These are phyloP conservation scores for Hetaerina titia DNA, from an alignment of 2,888 invertebrate species.

Conservation along the genomic window DNA sequence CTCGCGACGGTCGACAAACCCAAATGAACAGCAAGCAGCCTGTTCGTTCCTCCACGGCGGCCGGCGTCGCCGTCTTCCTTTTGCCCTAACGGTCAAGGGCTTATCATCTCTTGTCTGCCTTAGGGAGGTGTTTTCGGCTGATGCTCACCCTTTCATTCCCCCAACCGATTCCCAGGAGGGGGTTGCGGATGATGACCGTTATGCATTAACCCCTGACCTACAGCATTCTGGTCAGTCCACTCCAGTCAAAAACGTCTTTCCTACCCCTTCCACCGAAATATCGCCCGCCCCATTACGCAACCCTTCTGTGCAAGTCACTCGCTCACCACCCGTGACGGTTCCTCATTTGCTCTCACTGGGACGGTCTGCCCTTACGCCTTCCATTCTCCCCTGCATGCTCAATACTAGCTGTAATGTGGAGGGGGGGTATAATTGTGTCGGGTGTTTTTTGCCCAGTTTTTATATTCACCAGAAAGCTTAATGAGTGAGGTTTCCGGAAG, in stretches of 20 bases:
- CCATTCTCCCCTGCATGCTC: no score
- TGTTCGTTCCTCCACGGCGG: not conserved
- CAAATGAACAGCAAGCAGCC: not conserved
- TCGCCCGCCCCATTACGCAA: not conserved
- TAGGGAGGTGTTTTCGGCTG: not conserved
- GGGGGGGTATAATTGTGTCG: no score
- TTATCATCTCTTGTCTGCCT: not conserved
- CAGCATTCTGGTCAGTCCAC: not conserved
- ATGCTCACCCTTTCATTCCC: not conserved
- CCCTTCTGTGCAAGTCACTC: not conserved
- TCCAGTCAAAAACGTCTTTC: not conserved
- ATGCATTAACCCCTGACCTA: slow-evolving; percentile 53
- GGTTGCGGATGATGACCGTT: slow-evolving; percentile 30
- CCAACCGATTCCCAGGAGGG: not conserved
- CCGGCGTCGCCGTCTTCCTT: not conserved
- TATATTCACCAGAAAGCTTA: no score
- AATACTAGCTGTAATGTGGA: no score
- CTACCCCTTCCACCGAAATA: no score
- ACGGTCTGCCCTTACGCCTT: not conserved
- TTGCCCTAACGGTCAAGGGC: not conserved
- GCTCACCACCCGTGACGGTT: not conserved
- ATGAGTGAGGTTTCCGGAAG: no score
- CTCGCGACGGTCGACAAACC: slow-evolving; percentile 37
- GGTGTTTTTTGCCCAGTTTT: no score
- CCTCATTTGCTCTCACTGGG: not conserved